Conservation (phyloP, 2,797 vertebrate genomes). For the Uromys caudimaculatus region DNA sequence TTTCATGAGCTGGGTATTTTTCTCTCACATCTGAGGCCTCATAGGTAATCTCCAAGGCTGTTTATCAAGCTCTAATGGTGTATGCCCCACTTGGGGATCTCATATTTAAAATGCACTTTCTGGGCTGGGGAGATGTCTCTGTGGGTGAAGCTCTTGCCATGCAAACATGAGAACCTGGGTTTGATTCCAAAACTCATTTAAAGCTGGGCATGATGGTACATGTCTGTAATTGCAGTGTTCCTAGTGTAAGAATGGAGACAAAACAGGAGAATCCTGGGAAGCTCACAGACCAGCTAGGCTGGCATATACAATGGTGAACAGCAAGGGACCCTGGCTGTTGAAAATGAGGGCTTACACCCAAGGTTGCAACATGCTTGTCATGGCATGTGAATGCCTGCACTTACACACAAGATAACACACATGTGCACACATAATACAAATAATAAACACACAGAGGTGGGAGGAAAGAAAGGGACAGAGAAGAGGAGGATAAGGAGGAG, state of each 20-base stretch:
- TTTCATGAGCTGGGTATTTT: conserved; percentile 21
- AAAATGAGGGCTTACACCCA: not conserved
- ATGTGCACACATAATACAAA: not conserved
- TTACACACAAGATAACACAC: not conserved
- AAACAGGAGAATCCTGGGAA: not conserved
- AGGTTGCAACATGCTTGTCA: not conserved
- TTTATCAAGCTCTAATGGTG: not conserved
- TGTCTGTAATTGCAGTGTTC: not conserved
- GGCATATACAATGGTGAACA: not conserved
- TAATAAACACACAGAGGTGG: not conserved
- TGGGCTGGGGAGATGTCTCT: not conserved
- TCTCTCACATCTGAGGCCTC: not conserved
- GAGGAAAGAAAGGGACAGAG: not conserved
- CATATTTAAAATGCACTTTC: not conserved
- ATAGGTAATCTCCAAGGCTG: not conserved
- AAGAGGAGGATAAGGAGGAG: not conserved
- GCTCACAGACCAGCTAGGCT: not conserved
- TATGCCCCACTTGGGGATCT: not conserved
- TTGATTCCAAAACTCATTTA: not conserved
- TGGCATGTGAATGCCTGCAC: not conserved
- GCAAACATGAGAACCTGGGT: not conserved
- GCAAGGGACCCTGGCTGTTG: not conserved
- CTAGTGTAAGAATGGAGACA: not conserved
- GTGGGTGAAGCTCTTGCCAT: not conserved
- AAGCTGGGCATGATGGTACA: too few relatives aligned